Evolutionary conservation across 2,888 invertebrate species (phyloP), one percentile per base, ranked within the genome.

Genomic region (Caenorhabditis drosophilae): DNA sequence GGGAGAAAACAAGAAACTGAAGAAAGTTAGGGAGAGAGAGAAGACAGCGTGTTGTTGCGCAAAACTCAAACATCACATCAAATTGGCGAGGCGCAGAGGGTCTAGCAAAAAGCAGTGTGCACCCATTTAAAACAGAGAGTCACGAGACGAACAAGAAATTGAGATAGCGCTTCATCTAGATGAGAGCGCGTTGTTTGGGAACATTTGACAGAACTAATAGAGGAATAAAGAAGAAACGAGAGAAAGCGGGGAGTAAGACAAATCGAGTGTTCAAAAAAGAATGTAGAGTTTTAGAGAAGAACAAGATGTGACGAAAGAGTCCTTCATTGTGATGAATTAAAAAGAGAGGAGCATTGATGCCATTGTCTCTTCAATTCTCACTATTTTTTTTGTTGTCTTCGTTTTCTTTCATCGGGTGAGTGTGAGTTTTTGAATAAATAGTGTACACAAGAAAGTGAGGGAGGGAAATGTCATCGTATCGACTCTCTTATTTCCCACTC

Each of bases 31-130:
- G n/a, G n/a, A n/a, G n/a, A n/a, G n/a, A n/a, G n/a, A n/a, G n/a
- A n/a, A n/a, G n/a, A n/a, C n/a, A n/a, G n/a, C n/a, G 15, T 36
- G n/a, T 40, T 40, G 16, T 40, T 40, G 40, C 18, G 20, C 18
- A 40, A 40, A 40, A 40, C 9, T 40, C 20, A 40, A 18, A 40
- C 40, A 40, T 20, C 18, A 40, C 40, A 22, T 18, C 40, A 22
- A 18, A 22, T 20, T 40, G 40, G 6, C 20, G 40, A 40, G 42
- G 25, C 42, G 42, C 42, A 42, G 20, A 42, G 42, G 42, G 25
- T 42, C 42, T 42, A 42, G 42, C 42, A 42, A 20, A n/a, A 42
- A 42, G n/a, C n/a, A n/a, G n/a, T n/a, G n/a, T n/a, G n/a, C n/a
- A n/a, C n/a, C n/a, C n/a, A n/a, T n/a, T n/a, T n/a, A n/a, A n/a